Base-by-base conservation (phyloP, 2,888 invertebrate species). In the Machimus atricapillus region DNA sequence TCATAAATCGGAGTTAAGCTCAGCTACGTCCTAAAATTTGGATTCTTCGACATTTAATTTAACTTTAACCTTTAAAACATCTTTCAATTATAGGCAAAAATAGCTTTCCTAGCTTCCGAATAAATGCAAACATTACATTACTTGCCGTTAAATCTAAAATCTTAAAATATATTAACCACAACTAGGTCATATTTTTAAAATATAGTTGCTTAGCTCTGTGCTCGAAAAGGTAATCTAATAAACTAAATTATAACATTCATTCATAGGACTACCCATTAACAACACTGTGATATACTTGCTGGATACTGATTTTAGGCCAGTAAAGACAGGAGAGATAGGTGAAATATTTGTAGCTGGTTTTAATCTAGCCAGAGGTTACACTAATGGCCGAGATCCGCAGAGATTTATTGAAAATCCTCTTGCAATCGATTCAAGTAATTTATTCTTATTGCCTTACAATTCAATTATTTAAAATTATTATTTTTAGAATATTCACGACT, bases 221-320 rank as follows among this genome's bases (percentile, higher is more conserved):
- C 34, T 34, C 34, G 6, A 34, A 34, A 34, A 6, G 34, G 1
- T 34, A 34, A 5, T 34, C 6, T 34, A 34, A 3, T 31, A 34
- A 34, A 34, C 34, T 34, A 23, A 58, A 58, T 19, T 23, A 9
- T 8, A n/a, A 4, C 52, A 0, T 52, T 7, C n/a, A 16, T 66
- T 90, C 89, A 0, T 90, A 95, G 97, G 97, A 37, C 91, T 94
- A 31, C 97, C 97, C 0, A 91, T 98, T 0, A 95, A 96, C 91
- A 98, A 98, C 91, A 96, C 96, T 34, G 94, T 95, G 1, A 94
- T 98, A 1, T 98, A 97, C 91, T 93, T 98, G 0, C 93, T 98
- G 87, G 96, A 97, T 90, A 93, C 95, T 31, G 95, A 96, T 88
- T 94, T 96, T 93, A 94, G 95, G 52, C 95, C 96, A 0, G 95